Base-by-base conservation (phyloP, 2,888 invertebrate species). In the Pediacus dermestoides region DNA sequence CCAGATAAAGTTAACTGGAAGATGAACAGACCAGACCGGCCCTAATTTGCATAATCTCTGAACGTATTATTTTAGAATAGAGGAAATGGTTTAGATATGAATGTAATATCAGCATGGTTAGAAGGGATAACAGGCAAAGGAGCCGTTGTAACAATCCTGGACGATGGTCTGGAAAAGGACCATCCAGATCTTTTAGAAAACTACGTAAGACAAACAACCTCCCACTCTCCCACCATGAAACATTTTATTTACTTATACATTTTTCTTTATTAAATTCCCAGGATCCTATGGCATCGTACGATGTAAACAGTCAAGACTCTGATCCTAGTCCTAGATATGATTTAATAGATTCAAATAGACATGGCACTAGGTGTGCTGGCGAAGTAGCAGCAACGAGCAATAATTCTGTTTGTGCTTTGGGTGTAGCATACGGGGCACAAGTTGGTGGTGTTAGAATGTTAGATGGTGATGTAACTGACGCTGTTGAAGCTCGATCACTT, bases 291-390 rank as follows among this genome's bases (percentile, higher is more conserved):
- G 96, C 96, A 22, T 95, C 95, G 21, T 96, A 91, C 68, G 97
- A 97, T 72, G 95, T 97, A 26, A 97, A 99, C 67, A 88, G 86
- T 46, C 88, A 93, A 64, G 97, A 99, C 68, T 80, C 86, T 1
- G 94, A 99, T 70, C 97, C 97, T 1, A 93, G 91, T 80, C 97
- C 97, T 1, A 81, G 96, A 48, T 99, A 99, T 68, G 97, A 97
- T 69, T 82, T 91, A 76, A 85, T 91, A 36, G 95, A 97, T 73
- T 94, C 95, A 39, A 97, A 97, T 72, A 81, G 93, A 12, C 93
- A 90, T 66, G 90, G 91, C 2, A 97, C 96, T 3, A 75, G 96
- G 37, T 96, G 96, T 70, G 95, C 96, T 1, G 95, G 96, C 0
- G 96, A 97, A 70, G 97, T 99, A 4, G 96, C 99, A 0, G 96